phyloP scores from a whole-genome alignment of 2,113 vertebrate genomes.

The Poicephalus gulielmi region DNA sequence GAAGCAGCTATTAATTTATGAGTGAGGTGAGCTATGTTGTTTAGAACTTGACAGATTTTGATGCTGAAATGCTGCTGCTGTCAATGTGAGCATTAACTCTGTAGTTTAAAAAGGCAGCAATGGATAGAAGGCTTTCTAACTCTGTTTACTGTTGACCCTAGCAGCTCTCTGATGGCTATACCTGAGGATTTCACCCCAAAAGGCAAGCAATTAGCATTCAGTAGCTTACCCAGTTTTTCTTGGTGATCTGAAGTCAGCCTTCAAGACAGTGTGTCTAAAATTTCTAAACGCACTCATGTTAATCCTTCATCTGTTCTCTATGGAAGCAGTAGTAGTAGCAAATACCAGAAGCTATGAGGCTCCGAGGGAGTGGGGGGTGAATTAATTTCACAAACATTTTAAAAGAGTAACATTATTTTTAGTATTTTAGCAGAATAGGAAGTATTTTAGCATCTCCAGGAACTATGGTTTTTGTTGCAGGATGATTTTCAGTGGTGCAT shows the following conservation, averaged over 20 bases:
- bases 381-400: not conserved
- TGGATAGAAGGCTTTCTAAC: not conserved
- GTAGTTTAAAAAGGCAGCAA: not conserved
- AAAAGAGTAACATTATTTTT: not conserved
- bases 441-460: not conserved
- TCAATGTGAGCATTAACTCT: not conserved
- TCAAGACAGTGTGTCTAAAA: not conserved
- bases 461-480: not conserved
- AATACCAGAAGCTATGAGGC: not conserved
- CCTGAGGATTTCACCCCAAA: not conserved
- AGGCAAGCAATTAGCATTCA: not conserved
- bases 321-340: not conserved
- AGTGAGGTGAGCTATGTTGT: not conserved
- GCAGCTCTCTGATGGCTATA: not conserved
- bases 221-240: not conserved
- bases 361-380: not conserved
- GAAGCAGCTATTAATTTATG: not conserved
- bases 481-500: not conserved
- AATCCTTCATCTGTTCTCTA: not conserved
- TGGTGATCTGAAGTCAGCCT: not conserved
- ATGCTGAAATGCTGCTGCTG: not conserved
- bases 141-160: not conserved
- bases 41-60: not conserved
- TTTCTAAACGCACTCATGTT: not conserved
- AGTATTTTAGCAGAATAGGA: not conserved